Base-by-base conservation (phyloP, 2,113 vertebrate genomes). In the Pelmatolapia mariae region DNA sequence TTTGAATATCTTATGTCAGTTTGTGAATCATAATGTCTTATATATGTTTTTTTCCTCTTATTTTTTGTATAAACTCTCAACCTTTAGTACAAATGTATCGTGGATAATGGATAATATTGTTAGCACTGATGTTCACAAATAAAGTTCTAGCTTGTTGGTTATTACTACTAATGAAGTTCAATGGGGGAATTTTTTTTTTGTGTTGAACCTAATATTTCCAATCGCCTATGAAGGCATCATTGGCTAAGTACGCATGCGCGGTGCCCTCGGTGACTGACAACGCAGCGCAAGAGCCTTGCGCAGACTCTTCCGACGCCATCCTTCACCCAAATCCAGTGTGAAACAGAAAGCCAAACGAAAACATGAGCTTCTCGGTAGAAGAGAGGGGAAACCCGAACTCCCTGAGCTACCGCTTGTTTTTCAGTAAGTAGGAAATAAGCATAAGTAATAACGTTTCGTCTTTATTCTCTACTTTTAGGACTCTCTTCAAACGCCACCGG, bases 331-430 rank as follows among this genome's bases (percentile, higher is more conserved):
- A 3, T 15, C 47, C 26, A 19, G 13, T 50, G 59, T 78, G 11
- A 33, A 50, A 61, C 89, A 84, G 38, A 31, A 43, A 73, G 50
- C 71, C 11, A 31, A 24, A 50, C 7, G 13, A 10, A 8, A 94
- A 84, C 76, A 97, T 97, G 96, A 96, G 93, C 38, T 98, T 96
- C 95, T 94, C 95, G 10, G 94, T 92, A 73, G 98, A 98, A 96
- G 96, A 98, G 92, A 97, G 97, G 36, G 97, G 97, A 1, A 96
- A 95, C 59, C 97, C 93, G 2, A 97, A 98, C 92, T 97, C 97
- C 68, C 54, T 96, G 22, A 97, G 93, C 86, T 98, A 98, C 85
- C 97, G 98, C 13, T 53, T 98, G 36, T 99, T 97, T 94, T 97
- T 98, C 94, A 98, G 98, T 99, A 93, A 97, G 98, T 97, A 83